Evolutionary conservation across 92 coral and sea anemone species (phyloP), one percentile per base, ranked within the genome.

Genomic region (Zoanthus gigantus): DNA sequence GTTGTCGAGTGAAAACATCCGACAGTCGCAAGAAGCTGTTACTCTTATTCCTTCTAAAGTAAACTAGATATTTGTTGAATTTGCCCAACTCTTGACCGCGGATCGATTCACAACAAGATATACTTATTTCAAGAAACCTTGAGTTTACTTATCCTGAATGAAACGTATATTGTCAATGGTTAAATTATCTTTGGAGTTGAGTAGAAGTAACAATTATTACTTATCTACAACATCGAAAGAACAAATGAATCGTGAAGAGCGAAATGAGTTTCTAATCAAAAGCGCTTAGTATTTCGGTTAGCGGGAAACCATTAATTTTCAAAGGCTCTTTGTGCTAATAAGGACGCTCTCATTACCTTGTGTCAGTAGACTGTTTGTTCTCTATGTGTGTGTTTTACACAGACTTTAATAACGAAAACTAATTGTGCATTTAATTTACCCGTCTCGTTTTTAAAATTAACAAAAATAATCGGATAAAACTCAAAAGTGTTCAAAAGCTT

Each of bases 341-440:
- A 81, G 61, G 60, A 67, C 45, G 12, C 75, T 17, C 85, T 81
- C 85, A 66, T 81, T 81, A 81, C 66, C n/a, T 45, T 81, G 84
- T 66, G 54, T 44, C 44, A 47, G 46, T 30, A 45, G 18, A 45
- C 60, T 81, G 75, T 81, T 81, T 81, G 75, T 30, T 17, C 69
- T 63, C 44, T 81, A 54, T 47, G n/a, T 81, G 85, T 81, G 50
- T 81, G 85, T 81, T 81, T 81, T 81, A 18, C 74, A 65, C 75
- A 65, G 85, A 81, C 85, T 81, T 48, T 81, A 81, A 81, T 81
- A 81, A 81, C 74, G 58, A 81, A 81, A 81, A 81, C 85, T 65
- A 81, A 81, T 65, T 65, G 75, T 65, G 28, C 45, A 66, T 66
- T 81, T 73, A 46, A 81, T 68, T 58, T 9, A 4, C 53, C 47